Evolutionary conservation across 2,888 invertebrate genomes (phyloP), one percentile per base, ranked within the genome.

Genomic region (Mesopsocus fuscifrons): DNA sequence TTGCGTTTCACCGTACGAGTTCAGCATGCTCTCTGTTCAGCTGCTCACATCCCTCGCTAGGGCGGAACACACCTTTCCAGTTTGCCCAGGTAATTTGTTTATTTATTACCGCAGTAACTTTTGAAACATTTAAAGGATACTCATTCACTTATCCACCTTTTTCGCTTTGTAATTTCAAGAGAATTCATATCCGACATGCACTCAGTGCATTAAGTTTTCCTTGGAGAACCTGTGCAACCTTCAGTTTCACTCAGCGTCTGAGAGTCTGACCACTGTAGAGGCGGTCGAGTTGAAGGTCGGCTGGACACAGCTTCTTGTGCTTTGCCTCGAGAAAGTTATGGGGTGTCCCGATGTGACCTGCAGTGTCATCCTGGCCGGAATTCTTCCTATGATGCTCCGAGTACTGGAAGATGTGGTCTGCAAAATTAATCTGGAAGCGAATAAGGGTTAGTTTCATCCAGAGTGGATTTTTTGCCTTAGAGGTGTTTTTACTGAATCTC

Each of bases 201-300:
- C 68, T 70, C 71, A 72, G 47, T 68, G 71, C 20, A 60, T 74
- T 1, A 71, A 71, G 52, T 75, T 74, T 50, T 63, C 73, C 0
- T 49, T 74, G 26, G 67, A 72, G 42, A 71, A 70, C 43, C 54
- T 75, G 0, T 73, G 73, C 55, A 61, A 69, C 1, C 51, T 74
- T 9, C 72, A 75, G 49, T 74, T 73, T 51, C 67, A 66, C 2
- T 66, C 67, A 5, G 57, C 65, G 15, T 52, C 55, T 9, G 43
- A 44, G 21, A 33, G 17, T 16, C 18, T 48, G 6, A 26, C 30
- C 5, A 21, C 35, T 30, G 9, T 40, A 5, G 43, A 43, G 34
- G 21, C 34, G 21, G 65, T 68, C 1, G 60, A 58, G 5, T 57
- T 71, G 2, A 72, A 73, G 52, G 64, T 70, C 1, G 66, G 69